Evolutionary conservation across 2,888 invertebrate species (phyloP).

Genomic region (Odontocerum albicorne): DNA sequence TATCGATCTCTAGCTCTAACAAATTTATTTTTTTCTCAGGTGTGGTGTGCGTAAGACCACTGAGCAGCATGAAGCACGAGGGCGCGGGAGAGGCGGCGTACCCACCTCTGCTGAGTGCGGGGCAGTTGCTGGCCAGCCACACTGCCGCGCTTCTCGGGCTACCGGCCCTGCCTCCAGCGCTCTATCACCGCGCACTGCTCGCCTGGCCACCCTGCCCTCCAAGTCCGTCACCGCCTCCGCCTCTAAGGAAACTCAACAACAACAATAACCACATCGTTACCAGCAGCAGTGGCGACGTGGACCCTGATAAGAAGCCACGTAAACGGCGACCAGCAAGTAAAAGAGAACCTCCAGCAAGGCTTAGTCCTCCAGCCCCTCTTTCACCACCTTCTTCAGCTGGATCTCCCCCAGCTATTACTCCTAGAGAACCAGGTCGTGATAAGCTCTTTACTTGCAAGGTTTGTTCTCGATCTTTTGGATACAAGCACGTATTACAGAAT

Average conservation of each 20-base stretch:
- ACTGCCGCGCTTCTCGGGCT: slow-evolving; percentile 55
- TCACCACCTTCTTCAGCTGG: slow-evolving; percentile 59
- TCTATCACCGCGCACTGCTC: slow-evolving; percentile 65
- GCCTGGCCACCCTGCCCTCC: slow-evolving; percentile 61
- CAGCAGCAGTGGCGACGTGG: slow-evolving; percentile 48
- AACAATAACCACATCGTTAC: slow-evolving; percentile 52
- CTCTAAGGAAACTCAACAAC: slow-evolving; percentile 46
- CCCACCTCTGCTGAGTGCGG: slow-evolving; percentile 49
- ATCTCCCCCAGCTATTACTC: slow-evolving; percentile 56
- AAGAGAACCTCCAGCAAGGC: slow-evolving; percentile 49
- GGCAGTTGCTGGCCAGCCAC: slow-evolving; percentile 56
- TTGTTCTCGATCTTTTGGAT: slow-evolving; percentile 87
- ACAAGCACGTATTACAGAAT: slow-evolving; percentile 92
- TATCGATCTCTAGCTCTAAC: too few relatives aligned
- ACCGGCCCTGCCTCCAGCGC: slow-evolving; percentile 59
- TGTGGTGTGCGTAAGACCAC: slow-evolving; percentile 53
- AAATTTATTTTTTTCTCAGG: slow-evolving; percentile 41
- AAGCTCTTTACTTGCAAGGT: slow-evolving; percentile 87
- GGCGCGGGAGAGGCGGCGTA: slow-evolving; percentile 54
- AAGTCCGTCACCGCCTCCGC: slow-evolving; percentile 57
- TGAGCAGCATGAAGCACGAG: slow-evolving; percentile 56
- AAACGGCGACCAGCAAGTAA: slow-evolving; percentile 56
- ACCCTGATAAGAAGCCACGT: slow-evolving; percentile 49
- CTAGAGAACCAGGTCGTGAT: slow-evolving; percentile 63
- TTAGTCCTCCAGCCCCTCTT: slow-evolving; percentile 52